Evolutionary conservation across 1,140 invertebrate genomes (phyloP), one percentile per base, ranked within the genome.

Genomic region (Cherax quadricarinatus): DNA sequence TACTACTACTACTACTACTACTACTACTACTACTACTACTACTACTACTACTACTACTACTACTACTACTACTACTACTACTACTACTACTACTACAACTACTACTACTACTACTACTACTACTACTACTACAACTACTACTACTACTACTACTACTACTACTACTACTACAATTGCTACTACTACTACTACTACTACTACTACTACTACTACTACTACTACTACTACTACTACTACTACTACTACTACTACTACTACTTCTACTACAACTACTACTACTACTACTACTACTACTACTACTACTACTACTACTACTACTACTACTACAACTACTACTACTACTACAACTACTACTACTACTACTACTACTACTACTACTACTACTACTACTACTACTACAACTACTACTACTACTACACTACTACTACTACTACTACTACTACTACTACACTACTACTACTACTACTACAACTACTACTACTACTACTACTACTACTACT

Each of bases 1-100:
- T 66, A 66, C 62, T 66, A 66, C 62, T 66, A 66, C 62, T 66
- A 66, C 62, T 66, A 66, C 62, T 66, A 66, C 62, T 66, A 66
- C 62, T 66, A 66, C 62, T 66, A 66, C 62, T 66, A 66, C 62
- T 66, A 66, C 16, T 66, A 66, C 62, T 66, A 66, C 62, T 66
- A 66, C 62, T 66, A 66, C 16, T 66, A 66, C 62, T 66, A 66
- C 62, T 66, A 66, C 62, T 66, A 66, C 62, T 66, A 66, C 62
- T 66, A 66, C 62, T 66, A 66, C 16, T 66, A 66, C 62, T 16
- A 66, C 62, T 66, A 66, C 62, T 66, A 66, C 62, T 66, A 66
- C 62, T 66, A 66, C 62, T 9, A 66, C 62, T 9, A 66, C 62
- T 66, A 66, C 62, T 66, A 66, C 62, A 10, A 66, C 62, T 66